Evolutionary conservation across 1,140 invertebrate species (phyloP), one percentile per base, ranked within the genome.

Genomic region (Zaprionus ornatus): DNA sequence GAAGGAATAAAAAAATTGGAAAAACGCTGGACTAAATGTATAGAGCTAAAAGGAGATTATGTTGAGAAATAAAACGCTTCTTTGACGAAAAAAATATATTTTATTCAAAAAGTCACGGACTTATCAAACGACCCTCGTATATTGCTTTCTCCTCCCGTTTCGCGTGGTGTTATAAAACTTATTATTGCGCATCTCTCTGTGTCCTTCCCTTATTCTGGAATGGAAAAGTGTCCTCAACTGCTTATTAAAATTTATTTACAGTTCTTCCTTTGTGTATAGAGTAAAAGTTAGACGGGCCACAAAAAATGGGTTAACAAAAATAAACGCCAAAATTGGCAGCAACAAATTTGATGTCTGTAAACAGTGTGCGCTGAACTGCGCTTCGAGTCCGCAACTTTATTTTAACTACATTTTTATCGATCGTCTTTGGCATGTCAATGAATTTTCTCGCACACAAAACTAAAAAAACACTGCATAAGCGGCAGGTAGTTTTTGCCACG

Each of bases 401-500:
- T 83, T 86, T 88, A 83, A 86, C 83, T 82, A 83, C 73, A 67
- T 77, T 88, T 87, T 87, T 87, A 87, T 87, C 83, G 83, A 87
- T 87, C 87, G 69, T 74, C 74, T 66, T 40, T 35, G 59, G 65
- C 75, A 70, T 72, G 77, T 86, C 82, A 86, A 82, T 86, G 75
- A 73, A 82, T 81, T 82, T 42, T 80, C 59, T 61, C 69, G 57
- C 25, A 9, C 52, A 64, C 54, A 52, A 63, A 75, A 73, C 25
- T 62, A 29, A 48, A 50, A 62, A 25, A 45, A 17, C 6, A 21
- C 45, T 56, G 52, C 17, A 83, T 48, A 68, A 52, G 70, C 35
- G 63, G 56, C 9, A 76, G 63, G 59, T 88, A 76, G 82, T 66
- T 77, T 63, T 64, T 63, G 73, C 50, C 77, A 59, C 32, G 54